phyloP scores from a whole-genome alignment of 2,888 invertebrate species.

The Tyria jacobaeae region DNA sequence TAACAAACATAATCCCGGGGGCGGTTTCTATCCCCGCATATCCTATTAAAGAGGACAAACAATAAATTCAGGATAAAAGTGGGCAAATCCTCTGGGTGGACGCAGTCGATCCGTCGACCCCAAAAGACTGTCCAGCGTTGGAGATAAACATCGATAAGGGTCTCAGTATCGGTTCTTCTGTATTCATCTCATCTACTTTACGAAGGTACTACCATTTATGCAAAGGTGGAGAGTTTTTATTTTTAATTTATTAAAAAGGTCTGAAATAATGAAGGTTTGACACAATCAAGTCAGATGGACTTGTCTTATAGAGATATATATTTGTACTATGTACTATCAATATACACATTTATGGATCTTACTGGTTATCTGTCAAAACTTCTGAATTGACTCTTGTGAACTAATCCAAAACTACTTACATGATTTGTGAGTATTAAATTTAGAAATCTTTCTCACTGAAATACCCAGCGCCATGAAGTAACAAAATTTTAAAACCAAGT shows the following conservation, averaged over 20 bases:
- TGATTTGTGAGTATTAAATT: too few species aligned
- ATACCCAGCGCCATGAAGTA: not conserved
- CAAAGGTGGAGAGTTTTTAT: constrained; percentile 46
- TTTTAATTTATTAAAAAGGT: constrained; percentile 46
- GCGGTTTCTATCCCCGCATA: constrained; percentile 46
- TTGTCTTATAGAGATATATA: too few species aligned
- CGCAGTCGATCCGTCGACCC: constrained; percentile 51
- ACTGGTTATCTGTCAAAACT: too few species aligned
- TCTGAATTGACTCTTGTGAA: too few species aligned
- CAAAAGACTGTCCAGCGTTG: constrained; percentile 48
- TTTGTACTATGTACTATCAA: too few species aligned
- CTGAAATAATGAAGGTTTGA: constrained; percentile 33
- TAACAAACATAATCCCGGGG: constrained; percentile 51
- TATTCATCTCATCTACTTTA: constrained; percentile 46
- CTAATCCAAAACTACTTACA: too few species aligned
- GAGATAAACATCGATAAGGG: constrained; percentile 57
- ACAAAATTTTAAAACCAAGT: not conserved
- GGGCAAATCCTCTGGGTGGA: constrained; percentile 60
- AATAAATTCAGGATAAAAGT: constrained; percentile 69
- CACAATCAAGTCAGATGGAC: too few species aligned
- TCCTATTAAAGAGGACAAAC: constrained; percentile 59
- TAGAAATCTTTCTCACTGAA: constrained; percentile 1
- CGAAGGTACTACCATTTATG: constrained; percentile 47
- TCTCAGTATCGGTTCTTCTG: constrained; percentile 35
- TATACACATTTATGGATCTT: too few species aligned